Evolutionary conservation across 2,888 invertebrate genomes (phyloP), one percentile per base, ranked within the genome.

Genomic region (Drosophila mimetica): DNA sequence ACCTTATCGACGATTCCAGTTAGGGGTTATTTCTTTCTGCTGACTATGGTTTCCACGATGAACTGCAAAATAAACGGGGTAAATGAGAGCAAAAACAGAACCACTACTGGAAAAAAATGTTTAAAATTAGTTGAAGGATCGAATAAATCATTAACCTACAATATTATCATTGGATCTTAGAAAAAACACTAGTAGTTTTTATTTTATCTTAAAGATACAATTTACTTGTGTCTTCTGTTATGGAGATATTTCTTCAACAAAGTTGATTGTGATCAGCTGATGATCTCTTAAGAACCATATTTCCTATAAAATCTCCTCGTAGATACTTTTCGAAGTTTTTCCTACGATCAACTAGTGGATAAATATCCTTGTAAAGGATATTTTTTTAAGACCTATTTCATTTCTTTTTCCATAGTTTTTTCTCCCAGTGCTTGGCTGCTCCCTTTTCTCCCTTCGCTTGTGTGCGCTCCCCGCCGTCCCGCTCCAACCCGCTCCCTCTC

Each of bases 51-150:
- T 37, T 61, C 20, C 48, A 66, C 42, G 22, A 44, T 14, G n/a
- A 44, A 44, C 42, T 65, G 65, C 60, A 48, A 42, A 47, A 50
- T 48, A 71, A 79, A 81, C 79, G 81, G 79, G 82, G 82, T 79
- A 65, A 75, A 52, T 58, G 64, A 65, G 69, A 32, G 59, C 39
- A 39, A 32, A 32, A 20, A 58, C 22, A 58, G 14, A 48, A n/a
- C 50, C 39, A 25, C 25, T 22, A 6, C 6, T 41, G 32, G 6
- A 6, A 5, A 8, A 32, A 58, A 34, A 30, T 4, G n/a, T n/a
- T n/a, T n/a, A n/a, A n/a, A n/a, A n/a, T n/a, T n/a, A n/a, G n/a
- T n/a, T n/a, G n/a, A n/a, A n/a, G n/a, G n/a, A n/a, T n/a, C n/a
- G n/a, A n/a, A n/a, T n/a, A n/a, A n/a, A n/a, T n/a, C n/a, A n/a